phyloP scores from a whole-genome alignment of 2,113 vertebrate species.

The Nothoprocta pentlandii region DNA sequence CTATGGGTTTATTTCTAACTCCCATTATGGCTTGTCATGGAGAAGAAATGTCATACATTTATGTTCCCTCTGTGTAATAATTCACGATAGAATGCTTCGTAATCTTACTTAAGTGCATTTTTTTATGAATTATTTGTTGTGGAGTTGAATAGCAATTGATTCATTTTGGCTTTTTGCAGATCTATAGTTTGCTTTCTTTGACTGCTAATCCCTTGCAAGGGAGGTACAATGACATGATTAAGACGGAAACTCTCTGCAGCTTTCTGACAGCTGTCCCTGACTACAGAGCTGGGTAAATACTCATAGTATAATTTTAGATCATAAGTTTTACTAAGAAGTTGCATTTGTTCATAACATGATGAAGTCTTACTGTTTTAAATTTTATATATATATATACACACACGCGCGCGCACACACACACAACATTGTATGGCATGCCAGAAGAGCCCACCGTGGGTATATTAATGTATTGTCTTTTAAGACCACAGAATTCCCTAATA shows the following conservation, averaged over 20 bases:
- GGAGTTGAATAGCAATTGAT: constrained; percentile 10
- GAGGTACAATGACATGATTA: constrained; percentile 56
- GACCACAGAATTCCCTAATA: not conserved
- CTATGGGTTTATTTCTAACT: not conserved
- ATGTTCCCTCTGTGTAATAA: not conserved
- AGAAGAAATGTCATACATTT: not conserved
- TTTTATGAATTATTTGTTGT: not conserved
- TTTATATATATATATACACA: no score
- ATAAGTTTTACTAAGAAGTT: not conserved
- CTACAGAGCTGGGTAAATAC: constrained; percentile 80
- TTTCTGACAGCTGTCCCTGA: constrained; percentile 74
- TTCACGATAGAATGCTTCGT: not conserved
- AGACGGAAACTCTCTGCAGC: constrained; percentile 78
- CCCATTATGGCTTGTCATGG: not conserved
- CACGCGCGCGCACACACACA: no score
- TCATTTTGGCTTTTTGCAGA: constrained; percentile 65
- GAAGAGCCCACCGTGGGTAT: not conserved
- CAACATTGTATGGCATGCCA: not conserved
- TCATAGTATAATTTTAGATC: constrained; percentile 32
- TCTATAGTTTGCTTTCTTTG: constrained; percentile 82
- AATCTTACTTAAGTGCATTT: not conserved
- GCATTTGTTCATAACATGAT: not conserved
- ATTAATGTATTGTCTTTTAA: not conserved
- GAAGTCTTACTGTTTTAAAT: not conserved
- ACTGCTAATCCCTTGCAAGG: constrained; percentile 70